Evolutionary conservation across 2,113 vertebrate genomes (phyloP).

Genomic region (Misgurnus mizolepis): DNA sequence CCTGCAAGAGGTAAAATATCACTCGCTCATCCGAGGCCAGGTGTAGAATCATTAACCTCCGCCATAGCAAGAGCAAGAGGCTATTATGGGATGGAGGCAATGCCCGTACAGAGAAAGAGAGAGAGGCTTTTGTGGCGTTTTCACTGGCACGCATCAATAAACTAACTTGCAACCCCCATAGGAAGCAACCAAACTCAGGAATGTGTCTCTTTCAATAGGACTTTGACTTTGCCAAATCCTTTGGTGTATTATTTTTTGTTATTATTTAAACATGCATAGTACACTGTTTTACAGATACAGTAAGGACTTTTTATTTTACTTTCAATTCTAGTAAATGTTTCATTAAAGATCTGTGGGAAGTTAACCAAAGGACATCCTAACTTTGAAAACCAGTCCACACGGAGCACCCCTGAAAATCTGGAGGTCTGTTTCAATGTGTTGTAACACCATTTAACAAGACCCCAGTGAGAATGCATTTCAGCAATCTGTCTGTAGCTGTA

Average conservation of each 20-base stretch:
- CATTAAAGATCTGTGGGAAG: not conserved
- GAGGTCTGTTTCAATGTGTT: conserved; percentile 15
- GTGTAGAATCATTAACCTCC: conserved; percentile 87
- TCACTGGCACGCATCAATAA: conserved; percentile 66
- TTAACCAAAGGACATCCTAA: conserved; percentile 2
- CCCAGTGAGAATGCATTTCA: conserved; percentile 27
- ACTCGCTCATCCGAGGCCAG: conserved; percentile 78
- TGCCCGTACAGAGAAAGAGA: conserved; percentile 67
- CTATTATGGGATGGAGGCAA: conserved; percentile 76
- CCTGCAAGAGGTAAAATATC: conserved; percentile 80
- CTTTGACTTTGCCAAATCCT: conserved; percentile 20
- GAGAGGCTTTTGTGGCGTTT: conserved; percentile 60
- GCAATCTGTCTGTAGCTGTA: conserved; percentile 35
- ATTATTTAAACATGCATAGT: not conserved
- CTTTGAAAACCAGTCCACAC: not conserved
- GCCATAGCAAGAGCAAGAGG: conserved; percentile 77
- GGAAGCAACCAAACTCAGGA: conserved; percentile 40
- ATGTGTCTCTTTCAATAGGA: conserved; percentile 44
- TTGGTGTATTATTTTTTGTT: not conserved
- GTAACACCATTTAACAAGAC: conserved; percentile 5
- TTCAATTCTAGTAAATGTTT: not conserved
- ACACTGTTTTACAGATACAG: not conserved
- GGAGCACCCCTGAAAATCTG: not conserved
- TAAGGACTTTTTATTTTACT: not conserved
- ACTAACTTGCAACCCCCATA: conserved; percentile 59